These are phyloP conservation scores for Pandion haliaetus DNA, from an alignment of 2,113 vertebrate genomes.

Conservation along the genomic window DNA sequence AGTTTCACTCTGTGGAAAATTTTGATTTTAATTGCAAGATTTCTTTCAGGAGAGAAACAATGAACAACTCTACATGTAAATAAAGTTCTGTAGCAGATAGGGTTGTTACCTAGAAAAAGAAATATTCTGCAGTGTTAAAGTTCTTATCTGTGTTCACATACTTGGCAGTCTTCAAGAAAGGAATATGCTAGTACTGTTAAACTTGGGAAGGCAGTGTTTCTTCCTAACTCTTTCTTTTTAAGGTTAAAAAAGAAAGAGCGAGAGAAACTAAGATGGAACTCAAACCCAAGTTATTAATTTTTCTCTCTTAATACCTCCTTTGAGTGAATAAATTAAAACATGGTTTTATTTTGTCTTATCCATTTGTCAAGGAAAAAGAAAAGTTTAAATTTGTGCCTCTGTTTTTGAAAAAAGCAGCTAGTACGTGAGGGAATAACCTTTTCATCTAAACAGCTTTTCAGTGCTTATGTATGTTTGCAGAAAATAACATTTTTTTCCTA, in stretches of 20 bases:
- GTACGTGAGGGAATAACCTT: not conserved
- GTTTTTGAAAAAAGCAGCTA: not conserved
- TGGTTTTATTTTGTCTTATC: not conserved
- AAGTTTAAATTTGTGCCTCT: not conserved
- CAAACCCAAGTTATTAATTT: not conserved
- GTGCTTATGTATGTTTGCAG: constrained; percentile 32
- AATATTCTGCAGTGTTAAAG: not conserved
- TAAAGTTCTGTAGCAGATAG: not conserved
- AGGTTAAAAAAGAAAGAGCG: not conserved
- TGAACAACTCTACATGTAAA: not conserved
- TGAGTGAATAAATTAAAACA: not conserved
- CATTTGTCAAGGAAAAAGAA: not conserved
- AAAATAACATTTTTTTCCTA: constrained; percentile 31
- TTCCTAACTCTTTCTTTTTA: not conserved
- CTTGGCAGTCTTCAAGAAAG: not conserved
- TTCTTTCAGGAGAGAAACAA: not conserved
- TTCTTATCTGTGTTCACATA: not conserved
- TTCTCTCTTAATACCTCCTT: not conserved
- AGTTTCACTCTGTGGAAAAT: not conserved
- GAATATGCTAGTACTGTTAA: not conserved
- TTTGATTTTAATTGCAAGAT: not conserved
- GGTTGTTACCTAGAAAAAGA: not conserved
- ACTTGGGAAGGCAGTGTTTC: not conserved
- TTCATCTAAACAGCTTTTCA: not conserved
- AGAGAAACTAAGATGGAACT: not conserved